Base-by-base conservation (phyloP, 2,797 vertebrate species). In the Aulostomus chinensis region DNA sequence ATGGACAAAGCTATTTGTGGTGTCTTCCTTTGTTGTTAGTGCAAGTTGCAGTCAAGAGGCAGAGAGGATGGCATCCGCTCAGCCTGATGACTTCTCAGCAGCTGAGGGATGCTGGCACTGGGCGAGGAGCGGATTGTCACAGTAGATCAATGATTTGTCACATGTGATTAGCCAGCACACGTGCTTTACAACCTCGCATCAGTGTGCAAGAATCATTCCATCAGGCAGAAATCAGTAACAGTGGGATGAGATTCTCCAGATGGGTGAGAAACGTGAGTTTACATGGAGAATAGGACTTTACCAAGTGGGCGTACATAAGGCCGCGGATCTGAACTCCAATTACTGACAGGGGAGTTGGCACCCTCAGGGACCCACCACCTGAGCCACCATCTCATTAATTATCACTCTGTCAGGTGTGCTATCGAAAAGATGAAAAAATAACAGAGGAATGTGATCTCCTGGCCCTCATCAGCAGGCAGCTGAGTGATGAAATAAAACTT, bases 1-100 rank as follows among this genome's bases (percentile, higher is more conserved):
- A 81, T 59, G 64, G 74, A 84, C 70, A 69, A 49, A 50, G 68
- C 69, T 88, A 79, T 86, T 83, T 79, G 41, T 21, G 25, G 50
- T 35, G 14, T 58, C 57, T 50, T 66, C 51, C 56, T 22, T 51
- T 34, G 67, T 58, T 64, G 47, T 48, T 25, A 35, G 66, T 14
- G 31, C 59, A 69, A 46, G 32, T 63, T 64, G 32, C 35, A 58
- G 56, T 76, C 50, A 67, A 51, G 48, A 48, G 45, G 39, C 43
- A 66, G 57, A 33, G 28, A 22, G n/a, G 15, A 40, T 0, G 28
- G 9, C 11, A 3, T 37, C 21, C 1, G 9, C 30, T 49, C n/a
- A n/a, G n/a, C n/a, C n/a, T n/a, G n/a, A n/a, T n/a, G n/a, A n/a
- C n/a, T n/a, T n/a, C n/a, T n/a, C n/a, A n/a, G n/a, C n/a, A n/a